Base-by-base conservation (phyloP, 2,113 vertebrate genomes). In the Talpa occidentalis region DNA sequence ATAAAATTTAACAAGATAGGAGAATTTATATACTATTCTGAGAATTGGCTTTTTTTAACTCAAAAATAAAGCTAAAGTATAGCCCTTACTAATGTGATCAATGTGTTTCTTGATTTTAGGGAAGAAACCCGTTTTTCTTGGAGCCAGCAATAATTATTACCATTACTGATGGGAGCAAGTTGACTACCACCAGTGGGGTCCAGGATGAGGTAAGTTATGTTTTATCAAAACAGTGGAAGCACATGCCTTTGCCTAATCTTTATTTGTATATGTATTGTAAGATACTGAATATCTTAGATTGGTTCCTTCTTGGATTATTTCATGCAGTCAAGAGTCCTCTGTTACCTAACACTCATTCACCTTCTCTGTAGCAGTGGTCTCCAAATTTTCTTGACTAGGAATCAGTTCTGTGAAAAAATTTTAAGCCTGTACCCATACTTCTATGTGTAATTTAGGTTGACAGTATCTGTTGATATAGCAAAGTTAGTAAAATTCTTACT, bases 41-140 rank as follows among this genome's bases (percentile, higher is more conserved):
- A 95, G 64, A 92, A 82, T 42, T 95, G 74, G 40, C 22, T 91
- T 87, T 90, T 91, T 94, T 42, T 56, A 52, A 88, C 24, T 88
- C 5, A 86, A 95, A 88, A 85, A 37, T 74, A 88, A 69, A 69
- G 14, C 22, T 44, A 22, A 60, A 84, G 32, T 80, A 22, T 89
- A 54, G 79, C 74, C 40, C 52, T 93, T 96, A 95, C 49, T 52
- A 52, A 52, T 95, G 35, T 22, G 19, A 87, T 87, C n/a, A 40
- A 91, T 95, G 17, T 93, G 6, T 82, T 91, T 96, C 93, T 95
- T 62, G 2, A 64, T 70, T 91, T 80, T 97, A 99, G 99, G 99
- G 99, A 96, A 98, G 99, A 97, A 99, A 99, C 86, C 99, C 99
- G 12, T 99, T 99, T 97, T 99, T 99, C 97, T 98, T 99, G 92